These are phyloP conservation scores for Petrosia ficiformis DNA, from an alignment of 37 sponge, comb jelly and placozoan genomes.

Conservation along the genomic window DNA sequence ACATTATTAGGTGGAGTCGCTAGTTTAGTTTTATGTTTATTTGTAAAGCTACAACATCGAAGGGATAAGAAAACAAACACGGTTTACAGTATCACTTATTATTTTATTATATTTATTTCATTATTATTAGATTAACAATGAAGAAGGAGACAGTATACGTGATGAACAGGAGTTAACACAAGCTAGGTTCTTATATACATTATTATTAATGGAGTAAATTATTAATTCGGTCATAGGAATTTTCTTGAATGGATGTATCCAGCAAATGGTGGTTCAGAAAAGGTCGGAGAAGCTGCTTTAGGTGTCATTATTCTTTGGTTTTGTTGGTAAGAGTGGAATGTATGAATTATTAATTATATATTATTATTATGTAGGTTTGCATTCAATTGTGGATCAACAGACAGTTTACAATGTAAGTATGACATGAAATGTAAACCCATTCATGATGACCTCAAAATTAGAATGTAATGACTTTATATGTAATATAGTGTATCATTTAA, in stretches of 20 bases:
- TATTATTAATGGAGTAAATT: too few species aligned
- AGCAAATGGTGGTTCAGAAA: conserved; percentile 25
- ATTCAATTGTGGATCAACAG: conserved; percentile 76
- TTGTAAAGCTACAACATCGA: conserved; percentile 39
- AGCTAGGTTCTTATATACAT: too few species aligned
- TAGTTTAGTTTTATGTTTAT: conserved; percentile 35
- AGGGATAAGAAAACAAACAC: conserved; percentile 9
- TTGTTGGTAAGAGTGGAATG: conserved; percentile 24
- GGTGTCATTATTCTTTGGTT: conserved; percentile 78
- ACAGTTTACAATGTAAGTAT: conserved; percentile 44
- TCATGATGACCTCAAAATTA: too few species aligned
- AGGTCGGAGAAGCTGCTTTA: conserved; percentile 63
- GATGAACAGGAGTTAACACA: too few species aligned
- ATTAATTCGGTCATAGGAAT: too few species aligned
- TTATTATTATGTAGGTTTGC: conserved; percentile 42
- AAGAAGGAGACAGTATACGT: too few species aligned
- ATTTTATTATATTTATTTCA: too few species aligned
- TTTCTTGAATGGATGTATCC: conserved; percentile 63
- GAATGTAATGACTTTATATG: too few species aligned
- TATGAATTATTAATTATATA: not conserved
- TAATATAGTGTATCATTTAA: too few species aligned
- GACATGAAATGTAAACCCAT: not conserved
- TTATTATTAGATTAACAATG: too few species aligned
- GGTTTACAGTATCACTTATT: too few species aligned
- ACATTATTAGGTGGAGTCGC: conserved; percentile 39